A percentile compares a stretch with the other conserved stretches of the same genome.
Evolutionary conservation across 2,797 vertebrate genomes (phyloP).

Genomic region (Psittacula echo): DNA sequence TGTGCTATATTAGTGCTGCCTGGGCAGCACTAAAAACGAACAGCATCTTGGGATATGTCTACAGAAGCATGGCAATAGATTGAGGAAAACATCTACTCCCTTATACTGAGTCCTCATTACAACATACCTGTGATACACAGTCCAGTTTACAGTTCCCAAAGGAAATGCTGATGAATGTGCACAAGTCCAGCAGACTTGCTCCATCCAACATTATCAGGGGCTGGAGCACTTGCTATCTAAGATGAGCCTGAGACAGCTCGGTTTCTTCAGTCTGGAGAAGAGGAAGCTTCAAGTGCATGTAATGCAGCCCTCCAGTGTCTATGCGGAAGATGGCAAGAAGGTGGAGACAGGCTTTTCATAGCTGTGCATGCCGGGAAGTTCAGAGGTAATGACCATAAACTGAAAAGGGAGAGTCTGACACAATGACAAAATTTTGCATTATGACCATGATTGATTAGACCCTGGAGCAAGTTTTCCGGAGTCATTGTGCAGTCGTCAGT

Average conservation of each 20-base stretch:
- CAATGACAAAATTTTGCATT: neutral
- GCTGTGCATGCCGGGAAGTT: neutral
- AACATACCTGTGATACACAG: neutral
- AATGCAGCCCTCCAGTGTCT: neutral
- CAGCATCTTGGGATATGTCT: neutral
- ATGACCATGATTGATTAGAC: neutral
- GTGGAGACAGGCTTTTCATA: neutral
- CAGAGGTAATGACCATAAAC: neutral
- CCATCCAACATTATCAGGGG: no score
- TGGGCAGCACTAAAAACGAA: neutral
- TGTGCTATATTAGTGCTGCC: neutral
- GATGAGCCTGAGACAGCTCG: neutral
- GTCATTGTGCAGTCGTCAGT: accelerated
- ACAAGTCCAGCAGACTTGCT: neutral
- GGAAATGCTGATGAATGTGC: neutral
- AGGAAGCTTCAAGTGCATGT: neutral
- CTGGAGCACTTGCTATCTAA: neutral
- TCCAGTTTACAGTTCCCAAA: neutral
- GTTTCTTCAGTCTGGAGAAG: neutral
- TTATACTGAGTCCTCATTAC: accelerated
- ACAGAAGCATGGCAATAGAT: neutral
- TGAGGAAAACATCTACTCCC: neutral
- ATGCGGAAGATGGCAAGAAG: neutral
- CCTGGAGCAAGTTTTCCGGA: neutral
- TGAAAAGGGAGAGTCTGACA: neutral